A percentile compares a stretch with the other conserved stretches of the same genome.
phyloP scores from a whole-genome alignment of 2,797 vertebrate species.

The Enteromius argenteus region DNA sequence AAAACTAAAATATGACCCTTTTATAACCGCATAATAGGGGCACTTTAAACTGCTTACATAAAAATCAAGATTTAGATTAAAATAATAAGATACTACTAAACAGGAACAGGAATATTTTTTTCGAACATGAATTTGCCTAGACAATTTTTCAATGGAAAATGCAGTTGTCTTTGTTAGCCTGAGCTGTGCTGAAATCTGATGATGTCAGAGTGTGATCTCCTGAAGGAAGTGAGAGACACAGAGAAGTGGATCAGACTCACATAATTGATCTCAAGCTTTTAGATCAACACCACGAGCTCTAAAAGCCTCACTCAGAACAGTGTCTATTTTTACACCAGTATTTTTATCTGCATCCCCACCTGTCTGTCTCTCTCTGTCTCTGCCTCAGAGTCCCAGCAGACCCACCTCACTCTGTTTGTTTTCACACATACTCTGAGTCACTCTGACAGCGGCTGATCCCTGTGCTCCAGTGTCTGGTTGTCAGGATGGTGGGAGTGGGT shows the following conservation, averaged over 20 bases:
- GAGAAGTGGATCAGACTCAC: constrained; percentile 46
- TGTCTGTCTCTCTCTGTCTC: constrained; percentile 31
- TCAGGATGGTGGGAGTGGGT: constrained; percentile 15
- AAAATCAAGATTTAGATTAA: not conserved
- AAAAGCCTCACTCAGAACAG: constrained; percentile 21
- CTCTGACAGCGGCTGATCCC: constrained; percentile 26
- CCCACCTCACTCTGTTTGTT: constrained; percentile 26
- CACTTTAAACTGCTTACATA: not conserved
- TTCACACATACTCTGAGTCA: constrained; percentile 25
- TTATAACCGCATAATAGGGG: too few relatives aligned
- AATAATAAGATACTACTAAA: not conserved
- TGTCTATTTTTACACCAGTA: constrained; percentile 28
- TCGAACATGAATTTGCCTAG: not conserved
- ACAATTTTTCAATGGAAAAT: not conserved
- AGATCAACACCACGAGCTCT: constrained; percentile 10
- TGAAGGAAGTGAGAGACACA: constrained; percentile 28
- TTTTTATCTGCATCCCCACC: constrained; percentile 39
- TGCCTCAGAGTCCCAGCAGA: constrained; percentile 37
- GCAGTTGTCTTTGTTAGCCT: not conserved
- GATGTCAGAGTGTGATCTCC: constrained; percentile 2
- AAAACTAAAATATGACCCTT: too few relatives aligned
- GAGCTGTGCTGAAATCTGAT: not conserved
- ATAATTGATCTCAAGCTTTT: constrained; percentile 33
- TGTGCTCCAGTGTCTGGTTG: constrained; percentile 35
- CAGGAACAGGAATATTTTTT: not conserved